Evolutionary conservation across 2,888 invertebrate species (phyloP).

Genomic region (Apamea anceps): DNA sequence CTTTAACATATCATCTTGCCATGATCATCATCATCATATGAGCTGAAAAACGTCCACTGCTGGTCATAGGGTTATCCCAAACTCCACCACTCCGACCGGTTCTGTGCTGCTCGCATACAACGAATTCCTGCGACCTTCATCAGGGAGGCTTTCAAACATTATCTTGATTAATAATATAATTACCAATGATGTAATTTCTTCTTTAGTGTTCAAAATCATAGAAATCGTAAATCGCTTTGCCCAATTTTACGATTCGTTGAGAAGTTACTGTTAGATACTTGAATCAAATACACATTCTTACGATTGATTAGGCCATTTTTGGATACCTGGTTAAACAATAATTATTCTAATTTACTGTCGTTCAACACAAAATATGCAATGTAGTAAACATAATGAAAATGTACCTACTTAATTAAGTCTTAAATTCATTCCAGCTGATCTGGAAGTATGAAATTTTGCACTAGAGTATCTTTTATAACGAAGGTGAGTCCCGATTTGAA

Average conservation of each 20-base stretch:
- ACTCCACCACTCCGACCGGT: no score
- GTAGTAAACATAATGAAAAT: not conserved
- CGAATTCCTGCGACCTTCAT: no score
- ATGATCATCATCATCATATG: no score
- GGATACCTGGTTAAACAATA: not conserved
- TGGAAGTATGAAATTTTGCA: not conserved
- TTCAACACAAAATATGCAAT: no score
- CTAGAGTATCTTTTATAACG: not conserved
- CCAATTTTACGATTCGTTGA: slow-evolving; percentile 2
- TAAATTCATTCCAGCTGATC: not conserved
- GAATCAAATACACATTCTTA: slow-evolving; percentile 2
- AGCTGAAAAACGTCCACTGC: no score
- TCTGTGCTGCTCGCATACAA: no score
- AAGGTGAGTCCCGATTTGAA: not conserved
- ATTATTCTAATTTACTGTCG: not conserved
- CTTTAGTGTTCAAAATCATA: not conserved
- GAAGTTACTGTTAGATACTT: not conserved
- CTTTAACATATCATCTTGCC: not conserved
- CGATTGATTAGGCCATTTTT: not conserved
- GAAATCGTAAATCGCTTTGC: not conserved
- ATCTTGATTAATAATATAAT: not conserved
- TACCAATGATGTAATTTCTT: not conserved
- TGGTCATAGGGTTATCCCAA: not conserved
- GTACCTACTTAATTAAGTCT: not conserved
- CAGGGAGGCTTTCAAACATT: no score